phyloP scores from a whole-genome alignment of 2,113 vertebrate genomes.

The Pterocles gutturalis region DNA sequence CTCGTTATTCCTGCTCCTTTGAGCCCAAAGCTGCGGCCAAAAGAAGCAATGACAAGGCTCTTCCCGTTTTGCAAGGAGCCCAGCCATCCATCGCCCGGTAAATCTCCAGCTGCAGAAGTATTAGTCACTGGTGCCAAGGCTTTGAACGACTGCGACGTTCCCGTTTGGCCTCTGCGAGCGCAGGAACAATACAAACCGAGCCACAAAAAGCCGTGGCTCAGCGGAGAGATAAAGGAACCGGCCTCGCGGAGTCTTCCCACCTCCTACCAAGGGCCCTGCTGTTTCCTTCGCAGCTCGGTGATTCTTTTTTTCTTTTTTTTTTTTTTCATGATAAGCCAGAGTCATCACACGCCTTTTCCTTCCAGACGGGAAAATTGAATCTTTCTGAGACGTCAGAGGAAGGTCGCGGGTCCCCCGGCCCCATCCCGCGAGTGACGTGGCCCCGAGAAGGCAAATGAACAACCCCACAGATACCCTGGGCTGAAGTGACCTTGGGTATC shows the following conservation, averaged over 20 bases:
- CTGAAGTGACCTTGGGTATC: not conserved
- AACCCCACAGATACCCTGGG: not conserved
- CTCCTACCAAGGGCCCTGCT: not conserved
- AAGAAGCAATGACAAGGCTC: not conserved
- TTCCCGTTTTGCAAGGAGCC: not conserved
- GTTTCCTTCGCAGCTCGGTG: not conserved
- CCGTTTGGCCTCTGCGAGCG: not conserved
- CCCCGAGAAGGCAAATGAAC: not conserved
- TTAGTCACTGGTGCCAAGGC: not conserved
- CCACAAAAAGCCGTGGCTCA: not conserved
- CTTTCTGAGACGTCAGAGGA: not conserved
- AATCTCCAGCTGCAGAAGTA: not conserved
- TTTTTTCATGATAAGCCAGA: not conserved
- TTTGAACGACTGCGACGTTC: not conserved
- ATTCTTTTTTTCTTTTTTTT: too few species aligned
- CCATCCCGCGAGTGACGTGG: not conserved
- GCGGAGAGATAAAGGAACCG: not conserved
- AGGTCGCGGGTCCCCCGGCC: too few species aligned
- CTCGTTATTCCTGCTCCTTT: not conserved
- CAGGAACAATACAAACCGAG: not conserved
- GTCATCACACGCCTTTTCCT: not conserved
- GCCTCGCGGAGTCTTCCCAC: not conserved
- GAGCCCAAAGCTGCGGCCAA: not conserved
- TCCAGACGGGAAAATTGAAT: not conserved
- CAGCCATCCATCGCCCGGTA: not conserved